Conservation (phyloP, 2,797 vertebrate species). For the Hippopotamyrus pictus region DNA sequence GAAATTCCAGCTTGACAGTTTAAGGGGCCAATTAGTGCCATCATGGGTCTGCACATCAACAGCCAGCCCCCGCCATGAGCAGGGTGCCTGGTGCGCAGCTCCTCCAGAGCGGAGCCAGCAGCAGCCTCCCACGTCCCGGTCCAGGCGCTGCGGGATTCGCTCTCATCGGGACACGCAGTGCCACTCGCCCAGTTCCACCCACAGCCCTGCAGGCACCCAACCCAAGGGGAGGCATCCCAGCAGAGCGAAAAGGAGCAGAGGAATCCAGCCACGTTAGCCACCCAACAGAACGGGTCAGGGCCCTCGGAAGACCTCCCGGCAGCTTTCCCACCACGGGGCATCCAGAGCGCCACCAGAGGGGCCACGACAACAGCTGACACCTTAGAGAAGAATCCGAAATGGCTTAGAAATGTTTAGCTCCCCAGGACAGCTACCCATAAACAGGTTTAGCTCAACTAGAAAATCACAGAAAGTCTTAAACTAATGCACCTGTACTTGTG, state of each 20-base stretch:
- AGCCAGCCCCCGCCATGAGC: neutral
- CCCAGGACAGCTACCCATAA: neutral
- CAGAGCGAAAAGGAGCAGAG: neutral
- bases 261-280: neutral
- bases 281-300: neutral
- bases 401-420: neutral
- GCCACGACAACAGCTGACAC: neutral
- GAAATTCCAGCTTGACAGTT: neutral
- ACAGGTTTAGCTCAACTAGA: neutral
- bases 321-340: neutral
- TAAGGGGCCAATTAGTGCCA: neutral
- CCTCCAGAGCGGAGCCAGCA: neutral
- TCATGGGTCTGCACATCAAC: neutral
- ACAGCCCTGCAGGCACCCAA: conserved; percentile 8
- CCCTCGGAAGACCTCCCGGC: neutral
- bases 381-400: neutral
- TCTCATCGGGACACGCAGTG: neutral
- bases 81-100: neutral
- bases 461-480: neutral
- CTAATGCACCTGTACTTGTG: neutral
- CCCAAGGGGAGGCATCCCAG: neutral
- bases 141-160: neutral
- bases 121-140: neutral
- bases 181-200: neutral
- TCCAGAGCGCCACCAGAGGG: neutral